These are phyloP conservation scores for Dromococcyx pavoninus DNA, from an alignment of 2,797 vertebrate species.

Conservation along the genomic window DNA sequence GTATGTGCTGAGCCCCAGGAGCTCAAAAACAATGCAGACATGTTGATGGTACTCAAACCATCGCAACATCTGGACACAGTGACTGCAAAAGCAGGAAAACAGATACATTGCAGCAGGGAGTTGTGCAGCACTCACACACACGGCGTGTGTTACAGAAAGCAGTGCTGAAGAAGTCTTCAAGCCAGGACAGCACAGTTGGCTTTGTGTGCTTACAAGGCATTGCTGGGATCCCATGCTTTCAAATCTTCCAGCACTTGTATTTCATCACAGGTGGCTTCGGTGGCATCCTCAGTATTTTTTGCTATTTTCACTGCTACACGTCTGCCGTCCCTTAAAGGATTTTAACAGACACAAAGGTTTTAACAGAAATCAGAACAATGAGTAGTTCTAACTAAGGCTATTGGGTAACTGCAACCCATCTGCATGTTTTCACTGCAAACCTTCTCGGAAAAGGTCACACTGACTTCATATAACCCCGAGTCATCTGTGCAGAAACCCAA, in stretches of 20 bases:
- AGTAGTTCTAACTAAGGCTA: neutral
- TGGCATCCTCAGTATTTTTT: constrained; percentile 54
- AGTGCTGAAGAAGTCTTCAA: neutral
- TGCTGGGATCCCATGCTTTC: constrained; percentile 79
- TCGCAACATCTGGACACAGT: constrained; percentile 87
- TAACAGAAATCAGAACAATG: neutral
- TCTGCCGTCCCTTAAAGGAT: constrained; percentile 50
- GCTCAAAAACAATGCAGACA: constrained; percentile 88
- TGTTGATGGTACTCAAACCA: constrained; percentile 90
- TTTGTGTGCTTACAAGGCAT: constrained; percentile 77
- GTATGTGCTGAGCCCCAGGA: constrained; percentile 90
- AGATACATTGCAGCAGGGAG: neutral
- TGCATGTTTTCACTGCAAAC: neutral
- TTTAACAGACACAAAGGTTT: too few relatives aligned
- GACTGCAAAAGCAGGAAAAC: constrained; percentile 64
- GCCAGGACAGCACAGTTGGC: neutral
- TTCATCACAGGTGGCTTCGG: constrained; percentile 86
- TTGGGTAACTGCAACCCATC: neutral
- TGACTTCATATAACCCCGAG: neutral
- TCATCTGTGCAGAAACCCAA: neutral
- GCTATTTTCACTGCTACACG: constrained; percentile 90
- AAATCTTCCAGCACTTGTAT: constrained; percentile 85
- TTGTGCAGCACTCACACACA: rapidly evolving
- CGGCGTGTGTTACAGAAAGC: rapidly evolving
- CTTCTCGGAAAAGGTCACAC: neutral